Evolutionary conservation across 2,113 vertebrate species (phyloP).

Genomic region (Maccullochella peelii): DNA sequence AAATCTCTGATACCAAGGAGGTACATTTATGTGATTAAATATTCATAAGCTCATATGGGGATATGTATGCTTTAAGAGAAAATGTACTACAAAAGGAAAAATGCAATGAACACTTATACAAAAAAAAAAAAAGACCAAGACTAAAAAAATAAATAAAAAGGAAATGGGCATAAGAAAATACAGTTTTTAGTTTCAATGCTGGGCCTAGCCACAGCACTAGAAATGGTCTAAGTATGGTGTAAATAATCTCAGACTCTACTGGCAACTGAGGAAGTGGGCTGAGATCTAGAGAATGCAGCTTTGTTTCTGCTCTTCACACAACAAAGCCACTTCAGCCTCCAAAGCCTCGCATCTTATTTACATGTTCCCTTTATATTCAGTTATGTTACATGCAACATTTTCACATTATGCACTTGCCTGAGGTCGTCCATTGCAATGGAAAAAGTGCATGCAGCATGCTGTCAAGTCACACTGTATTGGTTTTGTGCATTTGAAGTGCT

Average conservation of each 20-base stretch:
- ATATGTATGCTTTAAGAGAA: not conserved
- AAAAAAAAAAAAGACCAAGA: not conserved
- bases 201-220: not conserved
- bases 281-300: not conserved
- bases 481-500: slow-evolving; percentile 19
- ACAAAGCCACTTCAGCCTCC: not conserved
- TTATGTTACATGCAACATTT: slow-evolving; percentile 1
- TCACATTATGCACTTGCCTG: not conserved
- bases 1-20: not conserved
- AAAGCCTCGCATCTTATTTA: not conserved
- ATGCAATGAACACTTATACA: not conserved
- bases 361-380: not conserved
- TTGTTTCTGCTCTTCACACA: not conserved
- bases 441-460: slow-evolving; percentile 79
- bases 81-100: not conserved
- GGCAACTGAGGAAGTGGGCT: not conserved
- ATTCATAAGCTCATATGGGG: slow-evolving; percentile 9
- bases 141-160: not conserved
- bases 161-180: not conserved
- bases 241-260: not conserved
- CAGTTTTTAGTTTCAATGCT: not conserved
- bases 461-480: slow-evolving; percentile 45
- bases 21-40: not conserved
- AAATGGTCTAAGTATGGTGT: not conserved
- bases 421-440: slow-evolving; percentile 3